Conservation (phyloP, 1,140 invertebrate genomes). For the Drosophila nasuta region DNA sequence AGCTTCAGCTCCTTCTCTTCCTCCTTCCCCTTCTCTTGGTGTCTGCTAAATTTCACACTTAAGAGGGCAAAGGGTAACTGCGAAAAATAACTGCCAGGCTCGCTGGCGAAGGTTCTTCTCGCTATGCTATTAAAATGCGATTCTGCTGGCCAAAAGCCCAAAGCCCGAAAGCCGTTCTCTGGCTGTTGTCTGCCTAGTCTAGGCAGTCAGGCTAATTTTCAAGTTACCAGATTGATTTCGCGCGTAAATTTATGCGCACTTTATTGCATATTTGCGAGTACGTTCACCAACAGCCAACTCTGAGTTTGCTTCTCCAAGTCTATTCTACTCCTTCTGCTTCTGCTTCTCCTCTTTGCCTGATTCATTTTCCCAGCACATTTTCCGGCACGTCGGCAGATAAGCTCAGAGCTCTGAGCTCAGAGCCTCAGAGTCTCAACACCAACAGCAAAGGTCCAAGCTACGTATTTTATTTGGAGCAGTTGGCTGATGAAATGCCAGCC, state of each 20-base stretch:
- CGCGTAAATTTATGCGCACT: conserved; percentile 80
- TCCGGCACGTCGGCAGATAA: conserved; percentile 54
- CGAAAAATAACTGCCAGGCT: conserved; percentile 44
- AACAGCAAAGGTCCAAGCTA: conserved; percentile 10
- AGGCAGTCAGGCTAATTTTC: conserved; percentile 56
- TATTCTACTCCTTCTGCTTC: neutral
- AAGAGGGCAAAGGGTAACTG: conserved; percentile 73
- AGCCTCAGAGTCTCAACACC: neutral
- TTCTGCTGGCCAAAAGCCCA: conserved; percentile 43
- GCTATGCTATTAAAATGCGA: conserved; percentile 69
- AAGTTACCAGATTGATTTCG: conserved; percentile 74
- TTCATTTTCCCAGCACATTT: conserved; percentile 72
- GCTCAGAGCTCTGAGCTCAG: neutral
- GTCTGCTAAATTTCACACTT: conserved; percentile 68
- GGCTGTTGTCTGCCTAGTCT: neutral
- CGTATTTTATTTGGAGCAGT: conserved; percentile 78
- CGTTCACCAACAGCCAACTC: conserved; percentile 31
- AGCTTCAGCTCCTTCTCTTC: neutral
- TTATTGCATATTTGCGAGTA: conserved; percentile 69
- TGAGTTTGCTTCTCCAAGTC: neutral
- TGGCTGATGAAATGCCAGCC: conserved; percentile 63
- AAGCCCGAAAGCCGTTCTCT: neutral
- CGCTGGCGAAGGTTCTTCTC: neutral
- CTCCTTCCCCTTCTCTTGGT: neutral
- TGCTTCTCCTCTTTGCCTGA: conserved; percentile 3